These are phyloP conservation scores for Neosilurus mollespiculum DNA, from an alignment of 2,797 vertebrate genomes.

Conservation along the genomic window DNA sequence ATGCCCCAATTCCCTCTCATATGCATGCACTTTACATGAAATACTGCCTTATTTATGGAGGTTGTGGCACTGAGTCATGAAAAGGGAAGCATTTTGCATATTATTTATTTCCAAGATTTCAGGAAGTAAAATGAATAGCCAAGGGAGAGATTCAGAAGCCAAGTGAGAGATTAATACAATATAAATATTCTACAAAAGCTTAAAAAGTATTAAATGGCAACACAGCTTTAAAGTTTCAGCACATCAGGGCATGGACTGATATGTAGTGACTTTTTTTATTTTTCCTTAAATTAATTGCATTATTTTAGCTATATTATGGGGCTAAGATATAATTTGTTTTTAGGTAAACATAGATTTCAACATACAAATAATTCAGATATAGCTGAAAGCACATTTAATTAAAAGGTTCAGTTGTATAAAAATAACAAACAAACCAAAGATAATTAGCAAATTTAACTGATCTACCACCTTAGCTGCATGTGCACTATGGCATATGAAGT, in stretches of 20 bases:
- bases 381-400: background rate
- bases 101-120: background rate
- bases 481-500: too few species aligned
- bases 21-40: constrained; percentile 9
- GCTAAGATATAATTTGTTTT: background rate
- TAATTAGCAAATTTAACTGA: background rate
- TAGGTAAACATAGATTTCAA: background rate
- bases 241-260: too few species aligned
- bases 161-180: background rate
- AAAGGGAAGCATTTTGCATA: background rate
- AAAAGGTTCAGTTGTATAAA: background rate
- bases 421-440: background rate
- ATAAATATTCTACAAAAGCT: too few species aligned
- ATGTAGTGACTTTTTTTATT: background rate
- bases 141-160: background rate
- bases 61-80: constrained; percentile 2
- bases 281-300: background rate
- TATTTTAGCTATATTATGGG: background rate
- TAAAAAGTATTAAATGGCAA: background rate
- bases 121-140: background rate
- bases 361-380: background rate
- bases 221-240: background rate
- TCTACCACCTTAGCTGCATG: background rate
- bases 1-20: background rate
- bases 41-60: constrained; percentile 1